Conservation (phyloP, 2,797 vertebrate genomes). For the Falco rusticolus region DNA sequence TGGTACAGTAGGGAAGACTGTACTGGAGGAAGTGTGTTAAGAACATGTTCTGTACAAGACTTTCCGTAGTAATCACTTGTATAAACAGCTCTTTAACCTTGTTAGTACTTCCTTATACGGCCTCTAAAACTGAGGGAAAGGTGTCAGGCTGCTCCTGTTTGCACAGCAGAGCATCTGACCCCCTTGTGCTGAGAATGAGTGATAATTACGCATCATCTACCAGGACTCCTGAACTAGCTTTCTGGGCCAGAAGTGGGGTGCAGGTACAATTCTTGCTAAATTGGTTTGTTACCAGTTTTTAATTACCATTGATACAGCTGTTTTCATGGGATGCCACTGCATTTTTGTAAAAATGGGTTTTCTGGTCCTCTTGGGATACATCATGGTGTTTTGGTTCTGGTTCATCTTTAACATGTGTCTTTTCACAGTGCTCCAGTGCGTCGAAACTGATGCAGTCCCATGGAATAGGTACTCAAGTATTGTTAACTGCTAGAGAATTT, state of each 20-base stretch:
- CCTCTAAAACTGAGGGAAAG: neutral
- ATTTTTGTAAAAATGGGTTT: neutral
- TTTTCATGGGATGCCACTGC: neutral
- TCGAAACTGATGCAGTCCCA: constrained; percentile 87
- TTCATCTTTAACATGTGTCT: neutral
- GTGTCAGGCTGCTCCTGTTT: neutral
- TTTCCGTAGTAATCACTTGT: neutral
- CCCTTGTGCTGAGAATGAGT: neutral
- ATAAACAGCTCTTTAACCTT: neutral
- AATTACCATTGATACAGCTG: neutral
- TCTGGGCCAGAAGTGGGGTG: neutral
- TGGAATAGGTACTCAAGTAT: constrained; percentile 83
- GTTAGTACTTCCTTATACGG: neutral
- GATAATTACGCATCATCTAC: neutral
- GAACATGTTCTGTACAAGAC: neutral
- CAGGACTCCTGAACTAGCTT: neutral
- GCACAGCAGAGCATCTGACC: neutral
- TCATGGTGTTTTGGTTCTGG: neutral
- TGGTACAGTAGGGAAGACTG: neutral
- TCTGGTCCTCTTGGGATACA: neutral
- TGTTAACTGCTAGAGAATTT: constrained; percentile 85
- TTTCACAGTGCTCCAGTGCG: constrained; percentile 87
- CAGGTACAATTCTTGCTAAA: neutral
- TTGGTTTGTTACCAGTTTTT: neutral
- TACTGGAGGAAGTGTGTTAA: neutral